Conservation (phyloP, 1,140 invertebrate genomes). For the Trypoxylus dichotomus region DNA sequence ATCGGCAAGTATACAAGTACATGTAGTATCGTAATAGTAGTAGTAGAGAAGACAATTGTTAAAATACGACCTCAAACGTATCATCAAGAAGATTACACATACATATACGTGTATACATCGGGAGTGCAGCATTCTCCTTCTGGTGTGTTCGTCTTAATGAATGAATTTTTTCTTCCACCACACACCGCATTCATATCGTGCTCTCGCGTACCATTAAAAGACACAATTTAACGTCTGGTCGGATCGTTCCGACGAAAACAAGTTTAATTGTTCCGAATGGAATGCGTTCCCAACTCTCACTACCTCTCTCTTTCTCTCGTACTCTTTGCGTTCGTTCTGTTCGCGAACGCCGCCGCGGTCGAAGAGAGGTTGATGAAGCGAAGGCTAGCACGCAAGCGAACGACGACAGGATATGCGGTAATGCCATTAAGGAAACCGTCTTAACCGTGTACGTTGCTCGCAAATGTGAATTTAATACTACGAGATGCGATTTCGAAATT, state of each 20-base stretch:
- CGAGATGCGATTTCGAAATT: not conserved
- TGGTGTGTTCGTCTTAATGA: not conserved
- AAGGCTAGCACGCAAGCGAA: not conserved
- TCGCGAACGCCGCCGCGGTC: no score
- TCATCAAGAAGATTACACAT: no score
- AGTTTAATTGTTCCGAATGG: not conserved
- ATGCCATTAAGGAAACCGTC: not conserved
- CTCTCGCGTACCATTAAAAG: not conserved
- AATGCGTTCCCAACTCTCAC: not conserved
- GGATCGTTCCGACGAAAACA: not conserved
- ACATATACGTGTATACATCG: no score
- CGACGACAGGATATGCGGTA: not conserved
- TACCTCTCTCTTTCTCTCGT: no score
- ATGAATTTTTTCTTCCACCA: not conserved
- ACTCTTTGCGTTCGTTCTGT: not conserved
- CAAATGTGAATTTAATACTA: not conserved
- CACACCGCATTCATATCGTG: not conserved
- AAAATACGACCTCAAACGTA: not conserved
- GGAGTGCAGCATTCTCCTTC: no score
- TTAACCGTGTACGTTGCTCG: not conserved
- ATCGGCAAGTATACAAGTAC: not conserved
- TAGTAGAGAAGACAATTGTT: not conserved
- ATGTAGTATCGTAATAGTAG: not conserved
- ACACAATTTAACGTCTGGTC: constrained; percentile 2
- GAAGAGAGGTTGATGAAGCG: not conserved